Evolutionary conservation across 2,888 invertebrate genomes (phyloP).

Genomic region (Strigamia maritima): DNA sequence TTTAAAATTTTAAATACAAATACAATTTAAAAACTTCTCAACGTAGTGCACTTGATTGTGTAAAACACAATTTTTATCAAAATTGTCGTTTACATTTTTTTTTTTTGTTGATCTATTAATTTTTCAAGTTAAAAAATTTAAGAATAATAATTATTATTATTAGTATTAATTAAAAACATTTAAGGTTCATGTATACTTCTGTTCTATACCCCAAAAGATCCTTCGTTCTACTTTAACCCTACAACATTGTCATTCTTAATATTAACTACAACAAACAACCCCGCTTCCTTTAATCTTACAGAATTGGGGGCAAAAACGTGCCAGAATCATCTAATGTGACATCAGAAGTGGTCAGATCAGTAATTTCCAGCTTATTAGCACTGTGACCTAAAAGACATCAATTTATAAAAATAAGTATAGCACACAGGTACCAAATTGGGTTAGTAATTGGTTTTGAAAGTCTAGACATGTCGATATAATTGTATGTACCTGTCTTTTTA

Average conservation of each 20-base stretch:
- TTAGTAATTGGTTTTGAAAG: too few species aligned
- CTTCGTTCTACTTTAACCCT: background rate
- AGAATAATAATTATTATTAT: background rate
- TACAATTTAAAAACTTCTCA: background rate
- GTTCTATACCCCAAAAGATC: background rate
- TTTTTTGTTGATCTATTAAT: background rate
- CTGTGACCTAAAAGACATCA: slow-evolving; percentile 38
- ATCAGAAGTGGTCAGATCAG: slow-evolving; percentile 41
- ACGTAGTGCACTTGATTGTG: background rate
- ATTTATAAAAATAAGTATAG: slow-evolving; percentile 9
- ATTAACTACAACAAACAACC: background rate
- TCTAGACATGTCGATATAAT: too few species aligned
- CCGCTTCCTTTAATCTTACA: slow-evolving; percentile 51
- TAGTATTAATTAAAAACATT: background rate
- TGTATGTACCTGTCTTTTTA: slow-evolving; percentile 4
- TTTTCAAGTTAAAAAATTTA: background rate
- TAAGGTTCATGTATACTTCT: background rate
- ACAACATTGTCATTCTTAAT: background rate
- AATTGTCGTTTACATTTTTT: background rate
- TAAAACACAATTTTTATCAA: slow-evolving; percentile 9
- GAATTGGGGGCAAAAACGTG: slow-evolving; percentile 63
- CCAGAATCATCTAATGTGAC: slow-evolving; percentile 61
- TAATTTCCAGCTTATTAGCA: slow-evolving; percentile 53
- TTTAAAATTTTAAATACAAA: background rate
- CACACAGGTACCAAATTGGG: too few species aligned